Base-by-base conservation (phyloP, 2,888 invertebrate species). In the Nymphalis polychloros region DNA sequence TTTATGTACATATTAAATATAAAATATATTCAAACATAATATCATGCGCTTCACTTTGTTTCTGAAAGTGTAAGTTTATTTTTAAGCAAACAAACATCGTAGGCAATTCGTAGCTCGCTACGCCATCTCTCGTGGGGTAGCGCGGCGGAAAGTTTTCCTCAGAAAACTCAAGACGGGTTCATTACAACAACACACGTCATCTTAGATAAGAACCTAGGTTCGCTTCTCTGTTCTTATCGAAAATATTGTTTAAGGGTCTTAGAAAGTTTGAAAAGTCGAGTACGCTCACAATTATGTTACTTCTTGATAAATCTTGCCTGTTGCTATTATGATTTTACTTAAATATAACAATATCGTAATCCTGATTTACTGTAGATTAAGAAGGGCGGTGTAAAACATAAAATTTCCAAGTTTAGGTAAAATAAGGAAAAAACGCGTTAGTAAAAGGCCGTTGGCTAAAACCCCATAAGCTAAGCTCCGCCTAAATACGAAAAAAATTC, bases 71-170 rank as follows among this genome's bases (percentile, higher is more conserved):
- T 50, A n/a, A 19, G 50, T 50, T 50, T 50, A 20, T 50, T 50
- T 50, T 19, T 50, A 50, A 8, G 13, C 5, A 49, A 41, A 27
- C 52, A 23, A 23, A 31, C 49, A 60, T 48, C 70, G 72, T 70
- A 72, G 72, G 20, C 57, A 23, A 20, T 49, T 72, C 72, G 72
- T 72, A 72, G 72, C 67, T 49, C 59, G 68, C 68, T 78, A 78
- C 87, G 90, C 91, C 92, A 92, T 92, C 92, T 92, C 57, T 67
- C 78, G 88, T 67, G 84, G 92, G 92, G 92, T 92, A 92, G 92
- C 87, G 71, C 67, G 72, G 49, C n/a, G 48, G 17, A 55, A 31
- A 63, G 13, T 31, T 59, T 23, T 20, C 19, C 7, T n/a, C 57
- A 17, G 20, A 49, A 68, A 53, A 50, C 46, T 41, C 47, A 53